Evolutionary conservation across 2,113 vertebrate species (phyloP).

Genomic region (Zeus faber): DNA sequence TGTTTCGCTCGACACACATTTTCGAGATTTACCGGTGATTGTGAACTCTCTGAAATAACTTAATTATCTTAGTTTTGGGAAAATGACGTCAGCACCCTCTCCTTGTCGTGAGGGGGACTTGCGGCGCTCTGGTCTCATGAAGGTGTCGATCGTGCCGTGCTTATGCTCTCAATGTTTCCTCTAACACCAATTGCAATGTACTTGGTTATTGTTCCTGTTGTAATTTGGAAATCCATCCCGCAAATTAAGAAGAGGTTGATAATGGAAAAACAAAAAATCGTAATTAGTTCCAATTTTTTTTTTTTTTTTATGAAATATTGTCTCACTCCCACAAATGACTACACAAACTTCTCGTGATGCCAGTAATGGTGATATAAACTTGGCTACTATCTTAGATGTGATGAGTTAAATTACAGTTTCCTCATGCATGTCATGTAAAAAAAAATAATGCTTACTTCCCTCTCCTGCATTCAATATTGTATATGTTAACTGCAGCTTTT

Average conservation of each 20-base stretch:
- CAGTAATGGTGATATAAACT: conserved; percentile 49
- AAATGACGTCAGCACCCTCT: background rate
- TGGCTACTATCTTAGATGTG: conserved; percentile 23
- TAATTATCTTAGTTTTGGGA: no score
- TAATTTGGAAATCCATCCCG: conserved; percentile 13
- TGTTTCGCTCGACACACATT: conserved; percentile 17
- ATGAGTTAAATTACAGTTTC: conserved; percentile 18
- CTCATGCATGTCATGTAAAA: conserved; percentile 30
- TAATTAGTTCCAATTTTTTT: background rate
- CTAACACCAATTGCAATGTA: conserved; percentile 7
- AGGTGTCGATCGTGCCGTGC: conserved; percentile 11
- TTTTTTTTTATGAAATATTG: conserved; percentile 18
- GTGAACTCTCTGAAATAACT: no score
- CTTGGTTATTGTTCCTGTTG: conserved; percentile 6
- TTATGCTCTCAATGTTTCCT: background rate
- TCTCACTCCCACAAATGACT: conserved; percentile 15
- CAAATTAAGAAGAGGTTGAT: no score
- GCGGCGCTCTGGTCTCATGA: background rate
- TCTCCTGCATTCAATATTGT: no score
- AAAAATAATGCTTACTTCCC: background rate
- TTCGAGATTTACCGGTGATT: no score
- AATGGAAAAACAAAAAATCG: conserved; percentile 12
- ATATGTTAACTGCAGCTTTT: no score
- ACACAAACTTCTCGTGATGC: conserved; percentile 29
- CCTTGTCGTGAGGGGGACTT: background rate